Evolutionary conservation across 2,888 invertebrate species (phyloP), one percentile per base, ranked within the genome.

Genomic region (Volucella bombylans): DNA sequence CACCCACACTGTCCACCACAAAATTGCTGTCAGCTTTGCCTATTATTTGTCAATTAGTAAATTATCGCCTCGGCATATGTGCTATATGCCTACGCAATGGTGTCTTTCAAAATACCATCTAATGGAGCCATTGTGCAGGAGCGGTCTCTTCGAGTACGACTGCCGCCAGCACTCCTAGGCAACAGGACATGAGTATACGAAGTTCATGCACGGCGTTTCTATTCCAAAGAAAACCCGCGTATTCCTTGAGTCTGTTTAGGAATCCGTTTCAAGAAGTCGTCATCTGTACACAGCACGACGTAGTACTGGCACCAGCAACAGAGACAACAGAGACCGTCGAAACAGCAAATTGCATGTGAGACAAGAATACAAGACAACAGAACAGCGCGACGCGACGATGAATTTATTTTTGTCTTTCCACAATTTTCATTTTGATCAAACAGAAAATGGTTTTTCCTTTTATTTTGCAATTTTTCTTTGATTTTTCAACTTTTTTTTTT

Each of bases 361-460:
- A 31, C 31, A 31, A 31, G 31, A 31, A 31, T 4, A 31, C 31
- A 31, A 31, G 31, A 31, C 11, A 12, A 47, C n/a, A 12, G 47
- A 8, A 6, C 1, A 47, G 8, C n/a, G 14, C 61, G 62, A 61
- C 52, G 18, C 64, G 65, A 82, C 72, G 68, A 79, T 55, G 45
- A 69, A 85, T 80, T 85, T 85, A 85, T 85, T 85, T 85, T 80
- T 71, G 80, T 85, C 83, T 76, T 68, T 76, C 68, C 71, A 81
- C 81, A 77, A 76, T 85, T 85, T 76, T 77, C 71, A 57, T 83
- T 68, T 79, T 62, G 64, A 80, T 80, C 68, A 71, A 80, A 85
- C 43, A 59, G 52, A 62, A 59, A 57, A 54, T 15, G 41, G 49
- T 50, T 59, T 61, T 15, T 52, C 61, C 49, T 43, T 14, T 23